Percentiles rank a stretch among this genome's conserved stretches.
Evolutionary conservation across 2,888 invertebrate species (phyloP).

Genomic region (Callimorpha dominula): DNA sequence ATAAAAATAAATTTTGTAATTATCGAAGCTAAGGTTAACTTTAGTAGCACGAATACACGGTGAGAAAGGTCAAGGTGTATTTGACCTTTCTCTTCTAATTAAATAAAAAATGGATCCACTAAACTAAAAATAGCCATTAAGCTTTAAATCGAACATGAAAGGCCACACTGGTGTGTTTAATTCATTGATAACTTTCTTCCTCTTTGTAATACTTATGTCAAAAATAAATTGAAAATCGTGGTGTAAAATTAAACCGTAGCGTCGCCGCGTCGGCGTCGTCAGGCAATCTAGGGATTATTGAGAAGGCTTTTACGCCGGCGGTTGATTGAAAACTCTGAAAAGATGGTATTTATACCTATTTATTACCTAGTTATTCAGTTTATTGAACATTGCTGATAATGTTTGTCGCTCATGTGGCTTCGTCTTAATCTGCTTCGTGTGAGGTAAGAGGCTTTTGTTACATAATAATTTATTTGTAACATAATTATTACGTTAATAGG

Average conservation of each 20-base stretch:
- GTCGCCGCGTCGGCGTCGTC: slow-evolving; percentile 8
- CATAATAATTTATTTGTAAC: neutral
- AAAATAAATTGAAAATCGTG: slow-evolving; percentile 18
- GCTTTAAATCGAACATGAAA: neutral
- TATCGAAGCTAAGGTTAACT: neutral
- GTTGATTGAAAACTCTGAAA: slow-evolving; percentile 39
- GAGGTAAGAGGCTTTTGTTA: neutral
- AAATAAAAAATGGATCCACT: neutral
- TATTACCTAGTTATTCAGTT: no score
- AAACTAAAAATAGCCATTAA: neutral
- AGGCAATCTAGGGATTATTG: slow-evolving; percentile 44
- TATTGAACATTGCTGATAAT: slow-evolving; percentile 17
- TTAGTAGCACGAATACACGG: neutral
- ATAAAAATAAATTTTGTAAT: neutral
- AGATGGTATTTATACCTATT: slow-evolving; percentile 17
- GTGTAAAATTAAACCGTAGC: slow-evolving; percentile 21
- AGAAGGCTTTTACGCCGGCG: slow-evolving; percentile 4
- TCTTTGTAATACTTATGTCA: slow-evolving; percentile 8
- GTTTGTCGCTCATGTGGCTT: slow-evolving; percentile 7
- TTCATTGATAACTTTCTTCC: neutral
- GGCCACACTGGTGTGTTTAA: neutral
- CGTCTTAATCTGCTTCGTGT: slow-evolving; percentile 5
- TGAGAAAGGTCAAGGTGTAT: no score
- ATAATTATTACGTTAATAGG: no score
- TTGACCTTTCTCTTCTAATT: neutral